A percentile compares a stretch with the other conserved stretches of the same genome.
These are phyloP conservation scores for Gallinago nigripennis DNA, from an alignment of 2,797 vertebrate species.

Conservation along the genomic window DNA sequence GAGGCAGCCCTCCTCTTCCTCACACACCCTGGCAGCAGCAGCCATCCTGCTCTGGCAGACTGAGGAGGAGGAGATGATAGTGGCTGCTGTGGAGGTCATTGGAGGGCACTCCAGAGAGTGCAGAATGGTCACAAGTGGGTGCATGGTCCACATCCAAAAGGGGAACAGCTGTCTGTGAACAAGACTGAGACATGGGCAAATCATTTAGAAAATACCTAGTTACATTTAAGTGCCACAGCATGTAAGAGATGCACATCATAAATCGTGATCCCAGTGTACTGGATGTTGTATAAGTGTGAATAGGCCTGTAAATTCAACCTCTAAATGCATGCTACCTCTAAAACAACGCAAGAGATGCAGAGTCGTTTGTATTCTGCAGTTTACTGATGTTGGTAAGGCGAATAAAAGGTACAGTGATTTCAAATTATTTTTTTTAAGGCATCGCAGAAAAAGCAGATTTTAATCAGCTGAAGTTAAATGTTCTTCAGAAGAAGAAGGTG, in stretches of 20 bases:
- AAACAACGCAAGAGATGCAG: background rate
- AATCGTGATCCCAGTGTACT: background rate
- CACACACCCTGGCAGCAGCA: background rate
- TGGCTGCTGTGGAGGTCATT: background rate
- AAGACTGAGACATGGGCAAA: background rate
- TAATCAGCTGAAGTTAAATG: background rate
- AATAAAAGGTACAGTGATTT: background rate
- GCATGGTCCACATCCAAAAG: background rate
- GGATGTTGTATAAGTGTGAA: background rate
- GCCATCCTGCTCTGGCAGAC: background rate
- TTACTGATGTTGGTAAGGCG: background rate
- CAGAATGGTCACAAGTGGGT: background rate
- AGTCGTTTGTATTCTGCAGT: background rate
- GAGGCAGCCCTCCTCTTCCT: background rate
- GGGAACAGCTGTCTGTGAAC: background rate
- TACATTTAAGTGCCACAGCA: background rate
- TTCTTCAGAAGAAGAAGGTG: background rate
- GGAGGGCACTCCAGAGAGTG: background rate
- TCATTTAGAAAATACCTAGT: background rate
- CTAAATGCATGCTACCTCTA: background rate
- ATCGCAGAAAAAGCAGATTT: background rate
- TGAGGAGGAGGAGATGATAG: background rate
- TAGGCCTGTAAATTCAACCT: background rate
- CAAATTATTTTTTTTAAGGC: background rate
- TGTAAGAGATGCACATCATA: background rate